Percentiles rank a stretch among this genome's conserved stretches.
Conservation (phyloP, 2,113 vertebrate genomes). For the Aldabrachelys gigantea region DNA sequence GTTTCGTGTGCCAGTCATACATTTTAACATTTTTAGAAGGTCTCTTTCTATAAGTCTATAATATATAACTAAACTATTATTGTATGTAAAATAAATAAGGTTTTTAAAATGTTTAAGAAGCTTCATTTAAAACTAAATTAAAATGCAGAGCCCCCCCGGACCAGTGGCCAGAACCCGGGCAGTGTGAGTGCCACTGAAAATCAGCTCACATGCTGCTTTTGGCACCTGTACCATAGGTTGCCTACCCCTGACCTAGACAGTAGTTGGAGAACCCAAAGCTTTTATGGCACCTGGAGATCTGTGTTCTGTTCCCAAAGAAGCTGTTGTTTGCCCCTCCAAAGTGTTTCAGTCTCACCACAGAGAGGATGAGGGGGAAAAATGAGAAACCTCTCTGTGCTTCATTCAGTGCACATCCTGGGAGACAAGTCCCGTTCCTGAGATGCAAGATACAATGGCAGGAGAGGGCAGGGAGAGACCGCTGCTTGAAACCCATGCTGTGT, state of each 20-base stretch:
- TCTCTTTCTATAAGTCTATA: too few relatives aligned
- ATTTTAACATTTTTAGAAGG: too few relatives aligned
- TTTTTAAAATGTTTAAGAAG: too few relatives aligned
- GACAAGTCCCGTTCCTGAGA: neutral
- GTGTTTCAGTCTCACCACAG: neutral
- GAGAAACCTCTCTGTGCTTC: rapidly evolving
- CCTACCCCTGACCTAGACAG: neutral
- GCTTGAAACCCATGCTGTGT: neutral
- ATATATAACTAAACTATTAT: too few relatives aligned
- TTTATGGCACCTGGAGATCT: neutral
- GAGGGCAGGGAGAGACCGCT: neutral
- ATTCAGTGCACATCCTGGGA: neutral
- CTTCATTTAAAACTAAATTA: too few relatives aligned
- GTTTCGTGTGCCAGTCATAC: too few relatives aligned
- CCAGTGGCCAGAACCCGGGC: too few relatives aligned
- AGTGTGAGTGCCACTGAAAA: too few relatives aligned
- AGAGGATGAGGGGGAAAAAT: neutral
- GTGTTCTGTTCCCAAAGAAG: neutral
- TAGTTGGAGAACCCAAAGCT: neutral
- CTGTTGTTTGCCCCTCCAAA: neutral
- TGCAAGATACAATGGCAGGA: neutral
- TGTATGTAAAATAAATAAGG: too few relatives aligned
- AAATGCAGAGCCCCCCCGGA: too few relatives aligned
- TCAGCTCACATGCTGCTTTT: too few relatives aligned
- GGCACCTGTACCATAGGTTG: too few relatives aligned